Base-by-base conservation (phyloP, 1,140 invertebrate species). In the Drosophila biarmipes region DNA sequence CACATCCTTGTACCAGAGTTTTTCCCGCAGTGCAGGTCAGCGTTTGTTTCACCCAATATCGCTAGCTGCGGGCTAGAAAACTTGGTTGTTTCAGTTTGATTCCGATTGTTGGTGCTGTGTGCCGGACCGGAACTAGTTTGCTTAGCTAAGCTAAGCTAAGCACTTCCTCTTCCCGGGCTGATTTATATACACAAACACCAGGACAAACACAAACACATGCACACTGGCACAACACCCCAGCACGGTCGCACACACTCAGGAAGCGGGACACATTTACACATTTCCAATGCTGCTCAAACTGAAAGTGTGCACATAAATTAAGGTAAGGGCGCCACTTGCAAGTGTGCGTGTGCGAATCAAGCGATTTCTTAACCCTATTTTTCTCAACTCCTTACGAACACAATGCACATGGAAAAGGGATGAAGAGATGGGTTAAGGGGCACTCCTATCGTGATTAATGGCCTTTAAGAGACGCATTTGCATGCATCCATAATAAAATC, bases 241-340 rank as follows among this genome's bases (percentile, higher is more conserved):
- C 37, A 57, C 29, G 43, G n/a, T 49, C 11, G 37, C n/a, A 27
- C 31, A 51, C 17, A 57, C n/a, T 43, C 14, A 21, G n/a, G 42
- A 49, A 31, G 52, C 37, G 19, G 46, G 40, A 52, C 37, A 54
- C 38, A 48, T 38, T 38, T 17, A 24, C 57, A 53, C 75, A 55
- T 24, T 54, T 48, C 29, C 74, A 84, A 37, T 84, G 75, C 76
- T 68, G 62, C 63, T 73, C 67, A 85, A 85, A 86, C 81, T 81
- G 81, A 78, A 80, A 86, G 78, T 68, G 66, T 54, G 66, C 61
- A 86, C 81, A 87, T 87, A 81, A 87, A 86, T 82, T 82, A 82
- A 78, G 71, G 82, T 72, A 75, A 57, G 59, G 54, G 38, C 46
- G 42, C 29, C 57, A 29, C 24, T 29, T 48, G 45, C 45, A 48